A percentile compares a stretch with the other conserved stretches of the same genome.
phyloP scores from a whole-genome alignment of 2,113 vertebrate species.

The Caretta caretta region DNA sequence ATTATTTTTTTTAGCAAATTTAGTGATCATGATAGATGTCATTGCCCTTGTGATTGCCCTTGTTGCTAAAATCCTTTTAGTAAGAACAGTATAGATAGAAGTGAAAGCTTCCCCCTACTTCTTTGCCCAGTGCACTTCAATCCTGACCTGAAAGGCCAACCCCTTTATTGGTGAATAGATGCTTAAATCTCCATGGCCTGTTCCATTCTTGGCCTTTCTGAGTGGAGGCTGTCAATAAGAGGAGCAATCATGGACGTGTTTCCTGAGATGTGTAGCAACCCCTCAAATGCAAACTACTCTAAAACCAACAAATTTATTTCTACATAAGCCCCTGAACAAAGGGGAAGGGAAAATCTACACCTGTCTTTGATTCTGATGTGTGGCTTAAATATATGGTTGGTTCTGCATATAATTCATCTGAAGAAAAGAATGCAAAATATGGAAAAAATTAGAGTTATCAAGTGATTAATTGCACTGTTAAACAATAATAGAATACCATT shows the following conservation, averaged over 20 bases:
- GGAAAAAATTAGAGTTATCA: neutral
- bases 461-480: too few species aligned
- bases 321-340: neutral
- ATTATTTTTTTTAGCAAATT: neutral
- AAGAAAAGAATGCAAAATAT: neutral
- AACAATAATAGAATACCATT: too few species aligned
- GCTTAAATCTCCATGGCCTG: neutral
- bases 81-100: neutral
- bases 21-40: neutral
- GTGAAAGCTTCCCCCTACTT: neutral
- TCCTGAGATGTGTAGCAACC: rapidly evolving
- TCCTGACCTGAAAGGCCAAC: neutral
- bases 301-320: neutral
- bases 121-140: neutral
- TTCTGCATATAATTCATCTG: neutral
- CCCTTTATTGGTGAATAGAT: neutral
- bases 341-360: too few species aligned
- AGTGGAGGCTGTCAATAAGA: neutral
- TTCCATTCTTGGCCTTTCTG: neutral
- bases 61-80: neutral
- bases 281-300: neutral
- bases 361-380: neutral
- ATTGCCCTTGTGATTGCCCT: neutral
- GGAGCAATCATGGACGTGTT: neutral
- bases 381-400: neutral